Conservation (phyloP, 2,797 vertebrate genomes). For the Acridotheres tristis region DNA sequence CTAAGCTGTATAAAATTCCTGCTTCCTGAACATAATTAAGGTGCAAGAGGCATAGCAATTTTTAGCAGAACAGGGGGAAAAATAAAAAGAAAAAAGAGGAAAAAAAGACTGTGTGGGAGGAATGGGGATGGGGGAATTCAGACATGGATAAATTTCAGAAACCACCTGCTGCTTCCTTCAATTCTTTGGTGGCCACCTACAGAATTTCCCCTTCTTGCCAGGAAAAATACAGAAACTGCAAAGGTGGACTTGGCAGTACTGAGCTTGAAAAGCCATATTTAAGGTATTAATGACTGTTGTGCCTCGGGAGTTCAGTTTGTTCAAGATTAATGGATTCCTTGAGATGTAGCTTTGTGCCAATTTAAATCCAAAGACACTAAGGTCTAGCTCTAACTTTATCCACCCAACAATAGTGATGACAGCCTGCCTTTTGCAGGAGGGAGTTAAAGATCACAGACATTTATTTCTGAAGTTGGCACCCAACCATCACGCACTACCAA, state of each 20-base stretch:
- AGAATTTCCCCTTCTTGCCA: constrained; percentile 9
- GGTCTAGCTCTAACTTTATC: neutral
- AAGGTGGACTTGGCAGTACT: constrained; percentile 19
- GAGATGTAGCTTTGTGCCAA: constrained; percentile 22
- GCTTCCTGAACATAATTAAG: constrained; percentile 47
- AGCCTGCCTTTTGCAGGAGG: neutral
- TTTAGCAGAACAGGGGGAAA: neutral
- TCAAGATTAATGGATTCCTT: constrained; percentile 32
- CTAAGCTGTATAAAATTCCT: neutral
- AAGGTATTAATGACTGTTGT: constrained; percentile 53
- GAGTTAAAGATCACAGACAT: neutral
- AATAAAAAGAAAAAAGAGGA: neutral
- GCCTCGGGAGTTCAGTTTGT: constrained; percentile 9
- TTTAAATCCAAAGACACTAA: constrained; percentile 34
- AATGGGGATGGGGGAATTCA: neutral
- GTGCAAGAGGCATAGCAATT: neutral
- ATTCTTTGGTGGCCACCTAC: constrained; percentile 42
- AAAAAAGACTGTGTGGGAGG: neutral
- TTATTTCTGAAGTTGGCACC: neutral
- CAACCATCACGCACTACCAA: neutral
- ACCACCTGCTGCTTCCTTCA: constrained; percentile 33
- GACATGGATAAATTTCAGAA: neutral
- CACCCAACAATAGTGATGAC: neutral
- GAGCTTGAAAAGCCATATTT: constrained; percentile 33
- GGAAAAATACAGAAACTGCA: neutral